phyloP scores from a whole-genome alignment of 2,888 invertebrate genomes.

The Dorcus hopei region DNA sequence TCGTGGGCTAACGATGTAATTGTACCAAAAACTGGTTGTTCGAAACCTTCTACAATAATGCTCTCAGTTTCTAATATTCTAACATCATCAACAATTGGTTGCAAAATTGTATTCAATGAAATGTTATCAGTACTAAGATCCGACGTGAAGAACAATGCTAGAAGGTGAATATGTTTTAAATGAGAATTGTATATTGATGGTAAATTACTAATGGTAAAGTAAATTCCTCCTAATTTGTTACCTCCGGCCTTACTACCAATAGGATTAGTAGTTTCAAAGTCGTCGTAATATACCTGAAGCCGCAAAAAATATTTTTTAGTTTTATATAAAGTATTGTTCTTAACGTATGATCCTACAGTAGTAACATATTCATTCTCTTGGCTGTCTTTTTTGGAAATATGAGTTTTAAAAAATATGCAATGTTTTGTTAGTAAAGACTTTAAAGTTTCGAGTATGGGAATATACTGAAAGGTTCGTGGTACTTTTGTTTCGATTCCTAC shows the following conservation, averaged over 20 bases:
- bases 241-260: slow-evolving; percentile 17
- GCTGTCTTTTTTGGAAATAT: too few species aligned
- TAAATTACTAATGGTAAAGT: slow-evolving; percentile 15
- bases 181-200: slow-evolving; percentile 13
- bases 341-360: too few species aligned
- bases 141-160: neutral
- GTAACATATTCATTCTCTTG: too few species aligned
- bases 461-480: too few species aligned
- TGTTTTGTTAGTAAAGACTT: too few species aligned
- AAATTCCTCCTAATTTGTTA: slow-evolving; percentile 19
- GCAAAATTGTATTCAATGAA: slow-evolving; percentile 8
- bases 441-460: too few species aligned
- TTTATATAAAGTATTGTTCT: neutral
- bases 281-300: slow-evolving; percentile 17
- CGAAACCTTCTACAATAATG: neutral
- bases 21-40: slow-evolving; percentile 13
- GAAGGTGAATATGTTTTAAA: slow-evolving; percentile 15
- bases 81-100: slow-evolving; percentile 15
- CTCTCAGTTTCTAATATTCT: slow-evolving; percentile 10
- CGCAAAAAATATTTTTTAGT: slow-evolving; percentile 2
- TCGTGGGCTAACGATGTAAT: slow-evolving; percentile 20
- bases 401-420: too few species aligned
- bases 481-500: too few species aligned
- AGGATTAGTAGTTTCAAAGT: slow-evolving; percentile 10
- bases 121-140: neutral